Percentiles rank a stretch among this genome's conserved stretches.
Evolutionary conservation across 2,797 vertebrate species (phyloP).

Genomic region (Myotis findleyi): DNA sequence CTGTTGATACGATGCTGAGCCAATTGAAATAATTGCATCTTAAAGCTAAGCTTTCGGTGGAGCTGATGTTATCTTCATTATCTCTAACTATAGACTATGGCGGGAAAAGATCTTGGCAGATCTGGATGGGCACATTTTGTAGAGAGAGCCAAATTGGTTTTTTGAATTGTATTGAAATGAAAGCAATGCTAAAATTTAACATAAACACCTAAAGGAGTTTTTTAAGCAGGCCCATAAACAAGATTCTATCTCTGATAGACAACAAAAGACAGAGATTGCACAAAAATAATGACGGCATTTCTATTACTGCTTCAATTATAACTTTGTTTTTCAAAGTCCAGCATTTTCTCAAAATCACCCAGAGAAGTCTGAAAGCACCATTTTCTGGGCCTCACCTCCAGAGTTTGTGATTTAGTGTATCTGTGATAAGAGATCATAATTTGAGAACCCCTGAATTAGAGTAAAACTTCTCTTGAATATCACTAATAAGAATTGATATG

Average conservation of each 20-base stretch:
- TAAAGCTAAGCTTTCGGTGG: neutral
- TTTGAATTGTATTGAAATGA: neutral
- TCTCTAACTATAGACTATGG: neutral
- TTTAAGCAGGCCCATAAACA: neutral
- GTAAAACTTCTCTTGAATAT: neutral
- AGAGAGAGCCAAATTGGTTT: neutral
- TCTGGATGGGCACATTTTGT: neutral
- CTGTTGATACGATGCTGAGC: neutral
- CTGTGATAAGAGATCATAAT: neutral
- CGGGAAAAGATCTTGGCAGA: neutral
- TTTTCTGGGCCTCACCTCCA: neutral
- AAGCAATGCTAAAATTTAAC: neutral
- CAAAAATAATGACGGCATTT: neutral
- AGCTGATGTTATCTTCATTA: neutral
- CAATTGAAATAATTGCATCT: neutral
- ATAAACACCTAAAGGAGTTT: neutral
- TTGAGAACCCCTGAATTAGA: neutral
- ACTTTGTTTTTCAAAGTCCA: neutral
- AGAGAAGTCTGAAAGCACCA: neutral
- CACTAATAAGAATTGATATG: neutral
- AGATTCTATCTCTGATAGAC: neutral
- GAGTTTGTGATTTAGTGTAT: neutral
- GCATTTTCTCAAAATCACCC: slow-evolving; percentile 42
- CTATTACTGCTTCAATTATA: neutral
- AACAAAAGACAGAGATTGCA: neutral